Percentiles rank a stretch among this genome's conserved stretches.
phyloP scores from a whole-genome alignment of 2,113 vertebrate species.

The Fregata magnificens region DNA sequence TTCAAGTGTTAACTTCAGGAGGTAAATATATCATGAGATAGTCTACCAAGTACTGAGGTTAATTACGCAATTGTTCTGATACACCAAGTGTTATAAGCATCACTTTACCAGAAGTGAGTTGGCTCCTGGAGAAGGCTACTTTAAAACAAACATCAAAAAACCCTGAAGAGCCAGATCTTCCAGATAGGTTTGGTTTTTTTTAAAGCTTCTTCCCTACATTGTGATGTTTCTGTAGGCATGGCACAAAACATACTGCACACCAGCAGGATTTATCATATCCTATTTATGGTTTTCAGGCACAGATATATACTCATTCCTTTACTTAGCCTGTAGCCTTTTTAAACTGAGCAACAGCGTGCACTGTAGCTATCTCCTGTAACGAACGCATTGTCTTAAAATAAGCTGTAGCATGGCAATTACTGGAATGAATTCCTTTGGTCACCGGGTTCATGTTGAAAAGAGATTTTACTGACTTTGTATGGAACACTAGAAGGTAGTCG shows the following conservation, averaged over 20 bases:
- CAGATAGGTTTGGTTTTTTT: background rate
- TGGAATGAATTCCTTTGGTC: background rate
- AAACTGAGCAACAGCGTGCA: background rate
- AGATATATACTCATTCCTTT: background rate
- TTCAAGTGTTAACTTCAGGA: background rate
- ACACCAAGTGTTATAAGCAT: background rate
- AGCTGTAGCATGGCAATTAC: background rate
- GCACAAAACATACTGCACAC: background rate
- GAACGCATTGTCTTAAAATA: background rate
- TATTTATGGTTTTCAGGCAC: background rate
- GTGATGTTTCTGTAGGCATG: background rate
- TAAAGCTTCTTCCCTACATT: background rate
- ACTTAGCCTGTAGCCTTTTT: background rate
- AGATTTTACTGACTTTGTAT: background rate
- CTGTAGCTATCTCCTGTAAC: background rate
- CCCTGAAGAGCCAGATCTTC: background rate
- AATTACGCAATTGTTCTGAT: background rate
- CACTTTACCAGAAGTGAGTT: accelerated
- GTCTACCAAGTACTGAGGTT: background rate
- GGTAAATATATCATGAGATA: background rate
- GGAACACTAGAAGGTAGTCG: background rate
- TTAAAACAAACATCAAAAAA: background rate
- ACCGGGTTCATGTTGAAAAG: background rate
- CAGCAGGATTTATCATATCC: background rate
- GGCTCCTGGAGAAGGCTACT: background rate